phyloP scores from a whole-genome alignment of 2,113 vertebrate genomes.

The Actinemys pallida region DNA sequence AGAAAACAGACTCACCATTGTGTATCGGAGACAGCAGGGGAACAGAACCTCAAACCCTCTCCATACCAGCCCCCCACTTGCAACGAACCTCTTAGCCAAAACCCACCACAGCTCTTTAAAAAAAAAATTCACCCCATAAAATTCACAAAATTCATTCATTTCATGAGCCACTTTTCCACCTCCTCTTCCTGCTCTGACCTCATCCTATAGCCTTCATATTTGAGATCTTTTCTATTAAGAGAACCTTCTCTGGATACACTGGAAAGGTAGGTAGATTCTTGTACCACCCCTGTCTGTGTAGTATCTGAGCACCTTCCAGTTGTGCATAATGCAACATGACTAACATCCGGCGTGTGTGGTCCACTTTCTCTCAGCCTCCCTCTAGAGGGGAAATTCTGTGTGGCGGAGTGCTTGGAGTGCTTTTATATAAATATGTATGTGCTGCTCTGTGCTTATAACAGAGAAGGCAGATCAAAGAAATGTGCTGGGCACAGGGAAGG shows the following conservation, averaged over 20 bases:
- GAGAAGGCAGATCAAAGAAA: background rate
- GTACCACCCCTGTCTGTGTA: background rate
- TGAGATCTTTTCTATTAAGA: background rate
- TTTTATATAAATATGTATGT: background rate
- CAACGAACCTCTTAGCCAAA: background rate
- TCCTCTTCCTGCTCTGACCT: background rate
- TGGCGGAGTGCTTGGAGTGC: too few species aligned
- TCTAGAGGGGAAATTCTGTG: background rate
- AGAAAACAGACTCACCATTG: background rate
- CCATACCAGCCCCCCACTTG: background rate
- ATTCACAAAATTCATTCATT: too few species aligned
- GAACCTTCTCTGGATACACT: too few species aligned
- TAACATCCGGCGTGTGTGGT: background rate
- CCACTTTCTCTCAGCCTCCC: background rate
- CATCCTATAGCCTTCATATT: background rate
- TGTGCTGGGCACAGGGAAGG: too few species aligned
- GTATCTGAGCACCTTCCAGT: background rate
- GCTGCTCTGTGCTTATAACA: background rate
- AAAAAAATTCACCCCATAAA: rapidly evolving
- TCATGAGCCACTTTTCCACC: rapidly evolving
- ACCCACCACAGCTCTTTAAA: background rate
- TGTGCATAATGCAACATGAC: background rate
- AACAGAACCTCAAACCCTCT: background rate
- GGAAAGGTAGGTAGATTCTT: background rate
- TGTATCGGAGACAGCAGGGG: background rate